Conservation (phyloP, 2,797 vertebrate species). For the Danio tinwini region DNA sequence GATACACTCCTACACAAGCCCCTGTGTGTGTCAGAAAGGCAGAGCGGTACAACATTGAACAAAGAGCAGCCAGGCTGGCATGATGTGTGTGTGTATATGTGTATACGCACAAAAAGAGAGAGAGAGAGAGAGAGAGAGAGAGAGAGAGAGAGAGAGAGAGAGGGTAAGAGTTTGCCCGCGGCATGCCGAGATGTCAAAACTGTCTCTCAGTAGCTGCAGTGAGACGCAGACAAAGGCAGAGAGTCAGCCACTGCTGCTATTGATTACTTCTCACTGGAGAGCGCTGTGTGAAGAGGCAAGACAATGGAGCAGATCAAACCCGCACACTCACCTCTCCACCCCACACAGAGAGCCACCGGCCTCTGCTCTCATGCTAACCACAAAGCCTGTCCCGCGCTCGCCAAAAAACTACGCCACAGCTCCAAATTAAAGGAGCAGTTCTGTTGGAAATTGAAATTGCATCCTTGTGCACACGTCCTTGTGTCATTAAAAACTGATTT, state of each 20-base stretch:
- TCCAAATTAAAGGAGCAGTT: slow-evolving; percentile 13
- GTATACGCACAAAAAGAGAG: slow-evolving; percentile 5
- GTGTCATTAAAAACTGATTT: background rate
- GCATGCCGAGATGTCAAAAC: slow-evolving; percentile 64
- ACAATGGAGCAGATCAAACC: slow-evolving; percentile 55
- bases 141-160: too few relatives aligned
- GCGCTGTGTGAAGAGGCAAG: slow-evolving; percentile 46
- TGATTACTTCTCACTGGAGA: slow-evolving; percentile 63
- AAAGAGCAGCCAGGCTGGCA: slow-evolving; percentile 63
- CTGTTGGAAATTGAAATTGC: slow-evolving; percentile 12
- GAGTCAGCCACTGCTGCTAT: slow-evolving; percentile 63
- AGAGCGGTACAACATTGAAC: slow-evolving; percentile 62
- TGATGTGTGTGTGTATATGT: slow-evolving; percentile 46
- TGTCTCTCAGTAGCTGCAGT: slow-evolving; percentile 60
- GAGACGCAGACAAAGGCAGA: slow-evolving; percentile 60
- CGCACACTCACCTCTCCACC: slow-evolving; percentile 55
- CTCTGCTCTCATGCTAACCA: slow-evolving; percentile 49
- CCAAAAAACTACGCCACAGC: slow-evolving; percentile 14
- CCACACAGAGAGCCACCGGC: slow-evolving; percentile 55
- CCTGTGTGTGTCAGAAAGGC: slow-evolving; percentile 57
- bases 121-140: too few relatives aligned
- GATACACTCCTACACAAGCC: slow-evolving; percentile 66
- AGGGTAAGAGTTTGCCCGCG: slow-evolving; percentile 60
- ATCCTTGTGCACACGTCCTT: background rate
- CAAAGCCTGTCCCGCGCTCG: slow-evolving; percentile 6